These are phyloP conservation scores for Threskiornis aethiopicus DNA, from an alignment of 2,797 vertebrate genomes.

Conservation along the genomic window DNA sequence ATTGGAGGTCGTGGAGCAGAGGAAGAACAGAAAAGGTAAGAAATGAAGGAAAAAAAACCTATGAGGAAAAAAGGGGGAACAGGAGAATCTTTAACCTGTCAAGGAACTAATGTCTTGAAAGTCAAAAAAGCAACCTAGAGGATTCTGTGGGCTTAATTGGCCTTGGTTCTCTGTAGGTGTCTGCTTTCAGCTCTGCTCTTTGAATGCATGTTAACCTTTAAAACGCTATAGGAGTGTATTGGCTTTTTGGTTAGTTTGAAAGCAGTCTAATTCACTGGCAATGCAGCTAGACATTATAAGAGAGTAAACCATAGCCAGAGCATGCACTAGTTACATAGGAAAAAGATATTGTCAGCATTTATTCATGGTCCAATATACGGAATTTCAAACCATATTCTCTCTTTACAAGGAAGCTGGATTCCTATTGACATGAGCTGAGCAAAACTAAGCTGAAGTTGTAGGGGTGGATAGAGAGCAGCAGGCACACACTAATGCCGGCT, in stretches of 20 bases:
- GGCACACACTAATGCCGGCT: background rate
- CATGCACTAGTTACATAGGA: background rate
- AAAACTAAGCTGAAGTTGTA: background rate
- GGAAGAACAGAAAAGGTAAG: background rate
- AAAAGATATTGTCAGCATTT: background rate
- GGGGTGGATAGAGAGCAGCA: background rate
- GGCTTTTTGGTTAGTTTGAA: constrained; percentile 27
- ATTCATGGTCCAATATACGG: background rate
- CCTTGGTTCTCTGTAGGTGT: background rate
- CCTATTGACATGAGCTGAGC: background rate
- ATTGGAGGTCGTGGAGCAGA: background rate
- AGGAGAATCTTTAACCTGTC: background rate
- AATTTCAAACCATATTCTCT: background rate
- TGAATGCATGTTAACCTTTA: constrained; percentile 13
- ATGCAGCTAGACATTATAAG: background rate
- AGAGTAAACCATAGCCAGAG: background rate
- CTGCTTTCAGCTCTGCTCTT: background rate
- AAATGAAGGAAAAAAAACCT: background rate
- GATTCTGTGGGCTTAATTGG: background rate
- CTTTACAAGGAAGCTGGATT: background rate
- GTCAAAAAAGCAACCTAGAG: background rate
- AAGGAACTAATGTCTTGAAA: background rate
- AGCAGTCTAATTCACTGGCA: background rate
- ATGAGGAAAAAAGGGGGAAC: background rate
- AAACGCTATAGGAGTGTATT: background rate